Evolutionary conservation across 1,140 invertebrate species (phyloP).

Genomic region (Mercenaria mercenaria): DNA sequence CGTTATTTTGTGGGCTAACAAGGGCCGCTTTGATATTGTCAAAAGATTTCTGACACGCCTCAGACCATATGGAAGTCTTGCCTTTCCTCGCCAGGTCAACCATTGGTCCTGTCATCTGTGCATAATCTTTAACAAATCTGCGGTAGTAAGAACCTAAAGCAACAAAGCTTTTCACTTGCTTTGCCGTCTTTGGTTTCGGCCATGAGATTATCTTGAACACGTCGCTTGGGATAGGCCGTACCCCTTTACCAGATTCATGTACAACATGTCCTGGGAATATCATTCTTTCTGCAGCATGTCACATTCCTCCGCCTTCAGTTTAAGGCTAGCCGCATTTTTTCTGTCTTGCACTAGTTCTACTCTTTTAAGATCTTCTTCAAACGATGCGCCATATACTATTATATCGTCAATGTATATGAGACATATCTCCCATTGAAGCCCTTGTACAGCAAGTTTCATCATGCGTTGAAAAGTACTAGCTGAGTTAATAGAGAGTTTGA

Average conservation of each 20-base stretch:
- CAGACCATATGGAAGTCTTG: conserved; percentile 35
- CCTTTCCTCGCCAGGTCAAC: conserved; percentile 45
- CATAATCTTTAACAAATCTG: conserved; percentile 57
- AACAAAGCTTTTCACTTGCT: background rate
- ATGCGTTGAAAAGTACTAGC: conserved; percentile 50
- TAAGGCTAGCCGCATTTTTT: conserved; percentile 51
- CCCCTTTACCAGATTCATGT: conserved; percentile 50
- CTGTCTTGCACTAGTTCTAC: conserved; percentile 36
- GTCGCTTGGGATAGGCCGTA: conserved; percentile 28
- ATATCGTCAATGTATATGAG: background rate
- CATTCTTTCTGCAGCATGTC: conserved; percentile 64
- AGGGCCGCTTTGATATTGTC: conserved; percentile 59
- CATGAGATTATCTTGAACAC: background rate
- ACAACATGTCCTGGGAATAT: conserved; percentile 27
- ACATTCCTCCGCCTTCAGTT: conserved; percentile 64
- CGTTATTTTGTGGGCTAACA: conserved; percentile 45
- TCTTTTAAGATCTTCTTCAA: conserved; percentile 16
- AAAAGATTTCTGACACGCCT: conserved; percentile 62
- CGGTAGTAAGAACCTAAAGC: conserved; percentile 63
- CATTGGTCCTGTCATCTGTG: conserved; percentile 56
- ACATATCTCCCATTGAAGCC: background rate
- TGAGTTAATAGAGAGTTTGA: no score
- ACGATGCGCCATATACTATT: conserved; percentile 13
- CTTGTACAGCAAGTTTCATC: background rate
- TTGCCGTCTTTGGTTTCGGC: conserved; percentile 55